phyloP scores from a whole-genome alignment of 2,888 invertebrate genomes.

The Eristalis arbustorum region DNA sequence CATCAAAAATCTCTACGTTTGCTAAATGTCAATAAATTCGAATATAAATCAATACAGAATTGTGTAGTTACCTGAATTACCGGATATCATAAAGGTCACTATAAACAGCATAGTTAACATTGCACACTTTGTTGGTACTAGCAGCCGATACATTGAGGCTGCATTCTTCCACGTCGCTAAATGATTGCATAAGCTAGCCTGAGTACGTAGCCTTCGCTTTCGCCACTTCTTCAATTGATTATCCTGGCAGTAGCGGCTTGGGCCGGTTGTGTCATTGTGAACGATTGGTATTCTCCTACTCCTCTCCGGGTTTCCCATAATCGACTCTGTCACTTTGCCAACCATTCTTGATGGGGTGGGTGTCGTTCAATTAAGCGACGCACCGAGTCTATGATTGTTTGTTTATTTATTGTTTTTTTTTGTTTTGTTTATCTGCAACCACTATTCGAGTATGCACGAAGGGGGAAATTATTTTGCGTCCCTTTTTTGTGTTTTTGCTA shows the following conservation, averaged over 20 bases:
- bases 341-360: conserved; percentile 18
- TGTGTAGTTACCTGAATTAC: conserved; percentile 76
- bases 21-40: too few relatives aligned
- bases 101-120: conserved; percentile 77
- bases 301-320: conserved; percentile 49
- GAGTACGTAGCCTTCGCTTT: conserved; percentile 1
- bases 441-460: conserved; percentile 15
- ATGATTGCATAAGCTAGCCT: conserved; percentile 7
- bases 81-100: conserved; percentile 76
- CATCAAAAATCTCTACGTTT: too few relatives aligned
- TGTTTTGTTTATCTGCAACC: conserved; percentile 13
- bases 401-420: conserved; percentile 10
- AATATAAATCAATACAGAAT: background rate
- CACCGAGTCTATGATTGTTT: background rate
- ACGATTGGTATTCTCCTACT: conserved; percentile 32
- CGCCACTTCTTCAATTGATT: conserved; percentile 23
- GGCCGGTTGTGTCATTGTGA: conserved; percentile 22
- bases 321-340: conserved; percentile 30
- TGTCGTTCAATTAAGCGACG: background rate
- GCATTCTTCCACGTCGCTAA: conserved; percentile 32
- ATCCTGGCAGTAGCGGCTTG: background rate
- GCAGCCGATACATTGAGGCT: conserved; percentile 3
- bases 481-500: conserved; percentile 25
- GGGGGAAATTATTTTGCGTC: conserved; percentile 32
- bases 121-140: conserved; percentile 34